Percentiles rank a stretch among this genome's conserved stretches.
Conservation (phyloP, 1,140 invertebrate genomes). For the Hyles euphorbiae region DNA sequence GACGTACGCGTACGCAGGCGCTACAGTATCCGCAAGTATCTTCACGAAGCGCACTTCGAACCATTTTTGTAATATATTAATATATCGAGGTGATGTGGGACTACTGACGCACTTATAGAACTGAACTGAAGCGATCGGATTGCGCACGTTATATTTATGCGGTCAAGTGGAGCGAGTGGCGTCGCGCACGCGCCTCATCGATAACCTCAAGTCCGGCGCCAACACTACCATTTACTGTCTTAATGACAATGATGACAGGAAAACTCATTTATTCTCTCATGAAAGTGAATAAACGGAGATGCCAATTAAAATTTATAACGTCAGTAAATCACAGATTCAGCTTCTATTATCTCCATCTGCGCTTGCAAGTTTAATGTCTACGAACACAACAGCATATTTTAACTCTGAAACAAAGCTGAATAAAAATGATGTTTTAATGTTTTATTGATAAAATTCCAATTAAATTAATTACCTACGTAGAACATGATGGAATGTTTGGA, state of each 20-base stretch:
- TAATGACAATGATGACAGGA: conserved; percentile 13
- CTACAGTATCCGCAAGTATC: conserved; percentile 66
- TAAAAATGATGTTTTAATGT: too few species aligned
- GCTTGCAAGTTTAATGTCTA: too few species aligned
- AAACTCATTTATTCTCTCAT: conserved; percentile 15
- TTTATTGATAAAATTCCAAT: too few species aligned
- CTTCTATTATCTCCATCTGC: too few species aligned
- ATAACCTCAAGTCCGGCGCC: conserved; percentile 61
- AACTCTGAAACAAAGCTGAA: too few species aligned
- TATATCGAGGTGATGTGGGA: conserved; percentile 24
- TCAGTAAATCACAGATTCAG: conserved; percentile 26
- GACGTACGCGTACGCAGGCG: conserved; percentile 58
- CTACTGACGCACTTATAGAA: conserved; percentile 38
- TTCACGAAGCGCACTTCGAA: conserved; percentile 46
- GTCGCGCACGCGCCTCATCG: conserved; percentile 58
- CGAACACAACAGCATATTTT: too few species aligned
- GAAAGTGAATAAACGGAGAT: conserved; percentile 10
- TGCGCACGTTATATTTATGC: conserved; percentile 56
- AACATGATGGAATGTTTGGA: too few species aligned
- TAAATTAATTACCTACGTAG: too few species aligned
- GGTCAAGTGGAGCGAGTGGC: conserved; percentile 30
- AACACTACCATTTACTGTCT: conserved; percentile 28
- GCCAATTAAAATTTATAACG: conserved; percentile 26
- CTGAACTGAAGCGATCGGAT: conserved; percentile 47
- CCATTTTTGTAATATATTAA: conserved; percentile 31